These are phyloP conservation scores for Clarias fuscus DNA, from an alignment of 2,797 vertebrate species.

Conservation along the genomic window DNA sequence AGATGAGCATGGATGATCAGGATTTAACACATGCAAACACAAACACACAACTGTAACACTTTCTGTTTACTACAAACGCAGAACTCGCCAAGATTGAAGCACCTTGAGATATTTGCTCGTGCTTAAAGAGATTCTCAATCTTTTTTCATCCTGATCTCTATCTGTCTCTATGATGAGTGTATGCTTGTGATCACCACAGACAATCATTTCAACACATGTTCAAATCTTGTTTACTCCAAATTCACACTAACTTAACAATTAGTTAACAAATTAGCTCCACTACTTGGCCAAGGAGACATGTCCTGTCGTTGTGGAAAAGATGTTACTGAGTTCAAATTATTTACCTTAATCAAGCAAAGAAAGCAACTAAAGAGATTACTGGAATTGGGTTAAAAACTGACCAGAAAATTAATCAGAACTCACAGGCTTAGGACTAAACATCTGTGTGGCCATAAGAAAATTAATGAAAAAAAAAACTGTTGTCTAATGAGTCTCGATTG, in stretches of 20 bases:
- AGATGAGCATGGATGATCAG: conserved; percentile 28
- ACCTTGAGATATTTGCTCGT: background rate
- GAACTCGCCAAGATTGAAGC: background rate
- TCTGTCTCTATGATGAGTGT: background rate
- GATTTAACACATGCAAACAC: conserved; percentile 29
- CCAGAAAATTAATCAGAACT: too few relatives aligned
- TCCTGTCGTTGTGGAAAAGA: too few relatives aligned
- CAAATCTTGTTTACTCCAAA: background rate
- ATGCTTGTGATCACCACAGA: background rate
- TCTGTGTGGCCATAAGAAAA: too few relatives aligned
- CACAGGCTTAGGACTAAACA: too few relatives aligned
- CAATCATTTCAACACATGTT: background rate
- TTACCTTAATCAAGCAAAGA: too few relatives aligned
- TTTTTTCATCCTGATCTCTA: background rate
- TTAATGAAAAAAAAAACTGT: too few relatives aligned
- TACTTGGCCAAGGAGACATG: too few relatives aligned
- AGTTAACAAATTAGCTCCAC: too few relatives aligned
- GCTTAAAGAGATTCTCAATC: background rate
- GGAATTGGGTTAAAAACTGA: too few relatives aligned
- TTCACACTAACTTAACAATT: background rate
- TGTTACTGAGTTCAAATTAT: too few relatives aligned
- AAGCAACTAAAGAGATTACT: too few relatives aligned
- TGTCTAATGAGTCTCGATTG: too few relatives aligned
- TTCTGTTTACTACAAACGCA: background rate
- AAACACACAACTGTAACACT: conserved; percentile 4